phyloP scores from a whole-genome alignment of 2,888 invertebrate genomes.

The Serripes groenlandicus region DNA sequence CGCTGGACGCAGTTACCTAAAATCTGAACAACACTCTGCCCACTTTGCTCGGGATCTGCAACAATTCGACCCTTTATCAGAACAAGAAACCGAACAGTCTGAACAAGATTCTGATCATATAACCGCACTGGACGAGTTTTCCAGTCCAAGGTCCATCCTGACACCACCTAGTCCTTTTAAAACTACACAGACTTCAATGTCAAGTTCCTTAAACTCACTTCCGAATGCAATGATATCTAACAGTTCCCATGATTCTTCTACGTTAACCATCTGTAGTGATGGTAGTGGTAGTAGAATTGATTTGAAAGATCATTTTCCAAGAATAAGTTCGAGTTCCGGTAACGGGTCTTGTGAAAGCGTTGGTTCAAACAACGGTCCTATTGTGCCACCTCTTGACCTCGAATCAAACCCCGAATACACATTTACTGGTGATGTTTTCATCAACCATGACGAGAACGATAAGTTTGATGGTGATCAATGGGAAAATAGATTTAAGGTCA shows the following conservation, averaged over 20 bases:
- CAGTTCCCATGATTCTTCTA: constrained; percentile 34
- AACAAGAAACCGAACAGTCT: not conserved
- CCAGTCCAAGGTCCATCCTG: constrained; percentile 31
- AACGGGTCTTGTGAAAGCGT: constrained; percentile 48
- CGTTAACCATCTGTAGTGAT: constrained; percentile 39
- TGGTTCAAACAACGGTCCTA: not conserved
- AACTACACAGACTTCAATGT: constrained; percentile 16
- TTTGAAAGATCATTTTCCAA: constrained; percentile 55
- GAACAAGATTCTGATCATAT: constrained; percentile 11
- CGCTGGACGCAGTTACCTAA: not conserved
- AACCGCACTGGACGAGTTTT: not conserved
- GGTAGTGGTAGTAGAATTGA: constrained; percentile 51
- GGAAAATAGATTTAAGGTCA: constrained; percentile 29
- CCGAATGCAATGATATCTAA: constrained; percentile 7
- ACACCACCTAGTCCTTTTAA: constrained; percentile 53
- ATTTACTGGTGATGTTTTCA: constrained; percentile 64
- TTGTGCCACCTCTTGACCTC: not conserved
- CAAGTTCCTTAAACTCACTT: constrained; percentile 30
- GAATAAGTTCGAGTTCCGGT: constrained; percentile 54
- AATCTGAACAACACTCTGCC: not conserved
- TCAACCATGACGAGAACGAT: constrained; percentile 18
- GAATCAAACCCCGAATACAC: constrained; percentile 23
- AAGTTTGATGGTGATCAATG: constrained; percentile 15
- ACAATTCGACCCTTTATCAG: not conserved
- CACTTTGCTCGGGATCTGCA: constrained; percentile 2